Conservation (phyloP, 2,797 vertebrate species). For the Takifugu ocellatus region DNA sequence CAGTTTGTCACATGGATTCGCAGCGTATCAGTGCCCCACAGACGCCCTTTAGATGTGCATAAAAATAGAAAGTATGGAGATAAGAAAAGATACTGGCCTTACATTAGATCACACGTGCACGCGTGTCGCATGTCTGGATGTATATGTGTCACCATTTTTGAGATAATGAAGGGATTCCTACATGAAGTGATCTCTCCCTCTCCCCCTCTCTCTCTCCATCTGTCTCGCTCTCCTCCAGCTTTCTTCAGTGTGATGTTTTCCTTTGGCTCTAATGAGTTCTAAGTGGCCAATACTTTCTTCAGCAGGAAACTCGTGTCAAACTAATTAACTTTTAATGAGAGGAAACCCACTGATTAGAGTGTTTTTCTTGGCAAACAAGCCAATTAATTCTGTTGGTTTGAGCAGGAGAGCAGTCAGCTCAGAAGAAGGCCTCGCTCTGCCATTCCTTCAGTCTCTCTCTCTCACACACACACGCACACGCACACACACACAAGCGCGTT, state of each 20-base stretch:
- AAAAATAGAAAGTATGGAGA: too few species aligned
- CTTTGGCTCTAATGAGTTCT: slow-evolving; percentile 81
- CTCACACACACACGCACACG: slow-evolving; percentile 18
- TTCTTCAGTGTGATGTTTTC: slow-evolving; percentile 74
- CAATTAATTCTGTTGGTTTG: slow-evolving; percentile 82
- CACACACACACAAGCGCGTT: slow-evolving; percentile 9
- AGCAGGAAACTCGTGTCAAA: slow-evolving; percentile 83
- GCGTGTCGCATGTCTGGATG: slow-evolving; percentile 21
- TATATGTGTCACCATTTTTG: slow-evolving; percentile 42
- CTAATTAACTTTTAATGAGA: slow-evolving; percentile 90
- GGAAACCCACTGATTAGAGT: slow-evolving; percentile 88
- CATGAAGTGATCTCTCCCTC: slow-evolving; percentile 24
- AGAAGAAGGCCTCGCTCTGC: slow-evolving; percentile 62
- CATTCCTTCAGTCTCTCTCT: slow-evolving; percentile 37
- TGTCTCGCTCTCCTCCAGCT: slow-evolving; percentile 52
- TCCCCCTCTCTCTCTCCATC: slow-evolving; percentile 49
- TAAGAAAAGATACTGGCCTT: too few species aligned
- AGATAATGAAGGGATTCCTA: slow-evolving; percentile 40
- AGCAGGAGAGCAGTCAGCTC: slow-evolving; percentile 65
- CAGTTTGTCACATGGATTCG: too few species aligned
- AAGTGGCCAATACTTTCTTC: slow-evolving; percentile 83
- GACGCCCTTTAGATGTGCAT: too few species aligned
- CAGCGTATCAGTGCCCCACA: too few species aligned
- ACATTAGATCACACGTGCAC: not conserved
- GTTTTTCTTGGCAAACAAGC: slow-evolving; percentile 84